Conservation (phyloP, 2,797 vertebrate species). For the Falco columbarius region DNA sequence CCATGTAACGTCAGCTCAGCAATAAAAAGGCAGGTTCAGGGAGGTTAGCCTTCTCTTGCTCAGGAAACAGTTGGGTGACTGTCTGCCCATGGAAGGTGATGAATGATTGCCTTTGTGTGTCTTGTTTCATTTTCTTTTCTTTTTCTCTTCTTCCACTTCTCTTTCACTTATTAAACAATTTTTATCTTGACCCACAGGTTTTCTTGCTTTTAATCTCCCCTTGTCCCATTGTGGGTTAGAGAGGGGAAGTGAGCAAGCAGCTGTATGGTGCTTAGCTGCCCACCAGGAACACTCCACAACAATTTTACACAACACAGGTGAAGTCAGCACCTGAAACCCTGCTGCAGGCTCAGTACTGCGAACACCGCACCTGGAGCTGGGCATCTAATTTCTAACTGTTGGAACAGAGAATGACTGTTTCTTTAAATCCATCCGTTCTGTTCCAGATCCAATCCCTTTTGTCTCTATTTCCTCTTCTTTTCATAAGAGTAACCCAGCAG, state of each 20-base stretch:
- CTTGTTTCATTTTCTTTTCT: neutral
- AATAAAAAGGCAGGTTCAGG: neutral
- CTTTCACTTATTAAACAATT: neutral
- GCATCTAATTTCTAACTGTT: neutral
- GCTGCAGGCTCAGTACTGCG: neutral
- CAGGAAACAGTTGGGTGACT: accelerated
- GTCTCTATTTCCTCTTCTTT: neutral
- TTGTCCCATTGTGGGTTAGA: too few relatives aligned
- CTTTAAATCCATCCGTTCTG: neutral
- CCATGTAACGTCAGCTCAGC: too few relatives aligned
- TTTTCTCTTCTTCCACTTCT: neutral
- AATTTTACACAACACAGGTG: neutral
- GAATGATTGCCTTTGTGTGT: neutral
- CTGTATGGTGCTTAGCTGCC: neutral
- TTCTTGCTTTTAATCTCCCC: neutral
- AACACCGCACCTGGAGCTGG: neutral
- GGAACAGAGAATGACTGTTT: neutral
- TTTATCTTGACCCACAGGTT: neutral
- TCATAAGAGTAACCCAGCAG: neutral
- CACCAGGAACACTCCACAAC: neutral
- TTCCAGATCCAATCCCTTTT: neutral
- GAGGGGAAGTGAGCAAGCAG: accelerated
- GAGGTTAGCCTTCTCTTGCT: neutral
- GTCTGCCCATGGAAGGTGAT: neutral
- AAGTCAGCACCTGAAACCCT: neutral